Conservation (phyloP, 2,113 vertebrate genomes). For the Toxostoma redivivum region DNA sequence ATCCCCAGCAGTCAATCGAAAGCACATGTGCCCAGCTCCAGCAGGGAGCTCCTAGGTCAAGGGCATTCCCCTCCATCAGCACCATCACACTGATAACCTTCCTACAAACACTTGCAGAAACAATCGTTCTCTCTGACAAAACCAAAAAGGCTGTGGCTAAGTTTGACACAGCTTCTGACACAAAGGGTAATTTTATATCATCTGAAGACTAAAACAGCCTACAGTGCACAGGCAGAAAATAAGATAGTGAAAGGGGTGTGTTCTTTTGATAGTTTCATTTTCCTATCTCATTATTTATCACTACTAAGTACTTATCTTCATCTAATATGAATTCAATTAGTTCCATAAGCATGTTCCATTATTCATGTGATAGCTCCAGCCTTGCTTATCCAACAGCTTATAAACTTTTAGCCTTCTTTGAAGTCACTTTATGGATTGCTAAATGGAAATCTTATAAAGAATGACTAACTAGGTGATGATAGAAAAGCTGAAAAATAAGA, state of each 20-base stretch:
- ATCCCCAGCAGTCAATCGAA: constrained; percentile 19
- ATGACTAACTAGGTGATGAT: constrained; percentile 81
- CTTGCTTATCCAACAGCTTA: constrained; percentile 57
- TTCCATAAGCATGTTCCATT: constrained; percentile 69
- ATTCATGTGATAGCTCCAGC: constrained; percentile 50
- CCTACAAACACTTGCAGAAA: background rate
- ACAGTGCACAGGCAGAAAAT: background rate
- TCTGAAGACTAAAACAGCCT: background rate
- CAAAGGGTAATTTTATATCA: background rate
- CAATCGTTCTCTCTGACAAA: constrained; percentile 23
- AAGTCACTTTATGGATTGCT: constrained; percentile 76
- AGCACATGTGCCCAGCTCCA: constrained; percentile 55
- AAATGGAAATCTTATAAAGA: constrained; percentile 65
- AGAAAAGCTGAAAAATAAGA: constrained; percentile 72
- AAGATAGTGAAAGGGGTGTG: background rate
- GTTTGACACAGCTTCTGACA: background rate
- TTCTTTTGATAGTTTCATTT: background rate
- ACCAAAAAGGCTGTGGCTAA: constrained; percentile 5
- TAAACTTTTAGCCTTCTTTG: constrained; percentile 72
- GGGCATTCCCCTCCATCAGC: constrained; percentile 66
- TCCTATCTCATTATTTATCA: constrained; percentile 43
- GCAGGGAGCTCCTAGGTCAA: constrained; percentile 53
- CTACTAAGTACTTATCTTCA: constrained; percentile 35
- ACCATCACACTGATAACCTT: background rate
- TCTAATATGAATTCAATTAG: constrained; percentile 72